Evolutionary conservation across 2,797 vertebrate genomes (phyloP), one percentile per base, ranked within the genome.

Genomic region (Tapera naevia): DNA sequence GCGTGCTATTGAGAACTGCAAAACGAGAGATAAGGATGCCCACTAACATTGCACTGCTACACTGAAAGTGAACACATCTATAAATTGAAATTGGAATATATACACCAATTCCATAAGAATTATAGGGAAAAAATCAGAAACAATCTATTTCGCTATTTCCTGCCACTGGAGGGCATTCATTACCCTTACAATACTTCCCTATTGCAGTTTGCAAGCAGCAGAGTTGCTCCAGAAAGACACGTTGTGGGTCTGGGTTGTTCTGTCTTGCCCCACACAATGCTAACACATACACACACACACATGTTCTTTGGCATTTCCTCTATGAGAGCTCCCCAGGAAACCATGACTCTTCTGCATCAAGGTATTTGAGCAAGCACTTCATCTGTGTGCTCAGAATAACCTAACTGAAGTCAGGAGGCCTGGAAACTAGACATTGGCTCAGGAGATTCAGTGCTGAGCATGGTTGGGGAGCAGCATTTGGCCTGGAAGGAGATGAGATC

Each of bases 81-180:
- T 5, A 13, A 32, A 22, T 0, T 50, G 43, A 65, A 82, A 58
- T 22, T 9, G 27, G 41, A 33, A 18, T 27, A 7, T 4, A 7
- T 2, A 12, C 17, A 41, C 27, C 15, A 45, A 13, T 43, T 62
- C 65, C 5, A 0, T 16, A 25, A 13, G 13, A 41, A n/a, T 10
- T 32, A 22, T 0, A 2, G 37, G 51, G 74, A 84, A 50, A 18
- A 33, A 50, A 53, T 11, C 2, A 0, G 41, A 54, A 41, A 37
- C 4, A 3, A 41, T 15, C 35, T 7, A 13, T 41, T 41, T 70
- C 32, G 27, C 33, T 50, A 10, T 27, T 72, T 91, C 60, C 78
- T 57, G 69, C 93, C 95, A 93, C 93, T 91, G 83, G 94, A 89
- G 92, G 94, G 92, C 93, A 90, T 90, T 74, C 93, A 50, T 7